These are phyloP conservation scores for Schrankia costaestrigalis DNA, from an alignment of 2,888 invertebrate genomes.

Conservation along the genomic window DNA sequence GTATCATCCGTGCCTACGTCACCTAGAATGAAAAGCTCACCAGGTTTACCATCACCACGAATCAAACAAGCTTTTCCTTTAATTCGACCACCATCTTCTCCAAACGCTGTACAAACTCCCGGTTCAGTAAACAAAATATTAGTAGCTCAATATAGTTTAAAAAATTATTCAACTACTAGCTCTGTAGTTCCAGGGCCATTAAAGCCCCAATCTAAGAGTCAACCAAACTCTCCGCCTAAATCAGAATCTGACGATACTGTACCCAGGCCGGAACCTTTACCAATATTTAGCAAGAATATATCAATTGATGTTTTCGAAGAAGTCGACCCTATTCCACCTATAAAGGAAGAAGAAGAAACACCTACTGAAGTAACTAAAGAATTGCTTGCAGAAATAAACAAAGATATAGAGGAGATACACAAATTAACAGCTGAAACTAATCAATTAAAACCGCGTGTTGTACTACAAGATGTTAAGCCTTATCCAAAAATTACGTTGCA, in stretches of 20 bases:
- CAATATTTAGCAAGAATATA: conserved; percentile 52
- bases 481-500: conserved; percentile 82
- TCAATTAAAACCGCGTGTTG: conserved; percentile 58
- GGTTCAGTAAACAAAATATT: conserved; percentile 78
- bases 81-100: conserved; percentile 81
- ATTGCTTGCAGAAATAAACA: conserved; percentile 67
- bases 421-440: conserved; percentile 74
- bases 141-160: conserved; percentile 80
- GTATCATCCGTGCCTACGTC: conserved; percentile 89
- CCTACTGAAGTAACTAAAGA: conserved; percentile 63
- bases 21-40: conserved; percentile 86
- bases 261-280: conserved; percentile 47
- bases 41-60: conserved; percentile 84
- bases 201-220: conserved; percentile 72
- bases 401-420: conserved; percentile 75
- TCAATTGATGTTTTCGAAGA: conserved; percentile 66
- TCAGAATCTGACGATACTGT: conserved; percentile 64
- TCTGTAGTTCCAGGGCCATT: conserved; percentile 43
- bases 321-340: conserved; percentile 66
- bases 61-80: conserved; percentile 84
- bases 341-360: conserved; percentile 68
- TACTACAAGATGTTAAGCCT: conserved; percentile 74
- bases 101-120: conserved; percentile 77
- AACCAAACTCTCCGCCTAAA: conserved; percentile 74
- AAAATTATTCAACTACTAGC: conserved; percentile 67